Base-by-base conservation (phyloP, 2,113 vertebrate species). In the Sitta europaea region DNA sequence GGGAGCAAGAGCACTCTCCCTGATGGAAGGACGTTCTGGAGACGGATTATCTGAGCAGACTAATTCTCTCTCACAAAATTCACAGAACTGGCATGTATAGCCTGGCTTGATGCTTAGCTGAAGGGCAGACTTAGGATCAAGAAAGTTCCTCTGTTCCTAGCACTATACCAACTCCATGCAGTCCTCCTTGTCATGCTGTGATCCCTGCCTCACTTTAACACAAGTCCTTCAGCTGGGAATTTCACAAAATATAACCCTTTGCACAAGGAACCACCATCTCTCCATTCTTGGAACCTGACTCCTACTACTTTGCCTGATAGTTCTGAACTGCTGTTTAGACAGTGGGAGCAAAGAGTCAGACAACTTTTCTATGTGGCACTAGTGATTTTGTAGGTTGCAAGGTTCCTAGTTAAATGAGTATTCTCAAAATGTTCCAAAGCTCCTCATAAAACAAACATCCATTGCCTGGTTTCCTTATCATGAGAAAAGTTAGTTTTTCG, bases 11-110 rank as follows among this genome's bases (percentile, higher is more conserved):
- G 20, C 29, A 33, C 40, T 55, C 55, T 36, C 19, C 8, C 22
- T 80, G 42, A 27, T 36, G 45, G 19, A 3, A 61, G 25, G 27
- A 70, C 1, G 3, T 27, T 36, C 14, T 87, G 29, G 8, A 55
- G 36, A 25, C 10, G 47, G 50, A 74, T 74, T 65, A 21, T 36
- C 24, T 63, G n/a, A 86, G n/a, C 7, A 45, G 38, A 19, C 21
- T 11, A 48, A 33, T 27, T 38, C 24, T 5, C 36, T 40, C n/a
- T 72, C n/a, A 45, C 7, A 27, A 28, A 70, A 63, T 10, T 62
- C 50, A 50, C 3, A 3, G 29, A 74, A 12, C 24, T 18, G 25
- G 38, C 57, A 43, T 0, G 0, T 53, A 2, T 10, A 38, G 38
- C 54, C 36, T 33, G 43, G 31, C 50, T 48, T 63, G 54, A 47